A percentile compares a stretch with the other conserved stretches of the same genome.
Conservation (phyloP, 2,113 vertebrate genomes). For the Protobothrops flavoviridis region DNA sequence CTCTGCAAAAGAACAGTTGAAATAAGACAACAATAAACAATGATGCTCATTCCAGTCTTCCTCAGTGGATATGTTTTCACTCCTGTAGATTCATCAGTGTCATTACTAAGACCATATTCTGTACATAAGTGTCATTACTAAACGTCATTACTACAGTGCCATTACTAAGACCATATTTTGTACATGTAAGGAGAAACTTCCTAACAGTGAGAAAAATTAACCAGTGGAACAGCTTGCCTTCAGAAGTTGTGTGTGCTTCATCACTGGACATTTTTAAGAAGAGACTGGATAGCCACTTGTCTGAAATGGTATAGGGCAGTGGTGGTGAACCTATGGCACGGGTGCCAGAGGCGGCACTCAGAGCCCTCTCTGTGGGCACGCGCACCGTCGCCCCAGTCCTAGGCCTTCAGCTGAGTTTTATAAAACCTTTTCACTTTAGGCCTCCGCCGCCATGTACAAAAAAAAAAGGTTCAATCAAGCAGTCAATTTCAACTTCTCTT, state of each 20-base stretch:
- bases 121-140: too few species aligned
- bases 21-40: constrained; percentile 64
- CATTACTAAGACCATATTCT: constrained; percentile 65
- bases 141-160: constrained; percentile 29
- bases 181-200: neutral
- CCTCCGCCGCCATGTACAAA: too few species aligned
- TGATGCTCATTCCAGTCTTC: constrained; percentile 62
- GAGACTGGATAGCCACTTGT: neutral
- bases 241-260: neutral
- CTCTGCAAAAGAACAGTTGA: constrained; percentile 63
- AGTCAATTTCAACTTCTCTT: too few species aligned
- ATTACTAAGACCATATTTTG: constrained; percentile 52
- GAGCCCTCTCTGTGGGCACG: too few species aligned
- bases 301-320: neutral
- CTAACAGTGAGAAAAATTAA: neutral
- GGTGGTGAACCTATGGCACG: too few species aligned
- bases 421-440: too few species aligned
- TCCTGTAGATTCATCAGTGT: constrained; percentile 43
- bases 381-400: too few species aligned
- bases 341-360: too few species aligned
- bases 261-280: neutral
- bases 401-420: too few species aligned
- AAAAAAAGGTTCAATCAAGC: too few species aligned
- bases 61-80: constrained; percentile 56
- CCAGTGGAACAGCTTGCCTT: neutral